These are phyloP conservation scores for Danio choprae DNA, from an alignment of 2,797 vertebrate genomes.

Conservation along the genomic window DNA sequence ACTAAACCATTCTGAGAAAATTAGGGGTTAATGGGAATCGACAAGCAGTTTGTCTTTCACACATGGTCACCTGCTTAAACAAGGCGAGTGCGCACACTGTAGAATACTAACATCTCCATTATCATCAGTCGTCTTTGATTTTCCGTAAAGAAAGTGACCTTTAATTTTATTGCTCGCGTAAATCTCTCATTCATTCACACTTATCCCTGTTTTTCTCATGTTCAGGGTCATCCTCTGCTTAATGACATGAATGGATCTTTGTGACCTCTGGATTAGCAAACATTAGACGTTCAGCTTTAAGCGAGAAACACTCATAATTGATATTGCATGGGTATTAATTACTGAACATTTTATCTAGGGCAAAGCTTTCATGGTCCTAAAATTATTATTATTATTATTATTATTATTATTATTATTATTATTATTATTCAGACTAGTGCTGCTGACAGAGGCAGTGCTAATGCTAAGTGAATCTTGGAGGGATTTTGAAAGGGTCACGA, in stretches of 20 bases:
- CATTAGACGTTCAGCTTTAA: slow-evolving; percentile 62
- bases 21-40: background rate
- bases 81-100: background rate
- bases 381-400: background rate
- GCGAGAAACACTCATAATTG: slow-evolving; percentile 71
- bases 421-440: slow-evolving; percentile 13
- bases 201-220: background rate
- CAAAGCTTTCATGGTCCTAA: slow-evolving; percentile 52
- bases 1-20: slow-evolving; percentile 38
- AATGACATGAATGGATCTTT: background rate
- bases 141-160: background rate
- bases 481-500: slow-evolving; percentile 3
- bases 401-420: slow-evolving; percentile 1
- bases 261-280: slow-evolving; percentile 62
- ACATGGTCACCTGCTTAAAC: slow-evolving; percentile 13
- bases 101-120: slow-evolving; percentile 5
- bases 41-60: slow-evolving; percentile 43
- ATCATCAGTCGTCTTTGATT: background rate
- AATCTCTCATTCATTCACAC: background rate
- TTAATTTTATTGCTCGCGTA: background rate
- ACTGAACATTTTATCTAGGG: slow-evolving; percentile 67
- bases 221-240: background rate
- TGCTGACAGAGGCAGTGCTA: background rate
- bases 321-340: slow-evolving; percentile 74
- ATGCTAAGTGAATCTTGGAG: slow-evolving; percentile 17